Base-by-base conservation (phyloP, 2,797 vertebrate species). In the Fringilla coelebs region DNA sequence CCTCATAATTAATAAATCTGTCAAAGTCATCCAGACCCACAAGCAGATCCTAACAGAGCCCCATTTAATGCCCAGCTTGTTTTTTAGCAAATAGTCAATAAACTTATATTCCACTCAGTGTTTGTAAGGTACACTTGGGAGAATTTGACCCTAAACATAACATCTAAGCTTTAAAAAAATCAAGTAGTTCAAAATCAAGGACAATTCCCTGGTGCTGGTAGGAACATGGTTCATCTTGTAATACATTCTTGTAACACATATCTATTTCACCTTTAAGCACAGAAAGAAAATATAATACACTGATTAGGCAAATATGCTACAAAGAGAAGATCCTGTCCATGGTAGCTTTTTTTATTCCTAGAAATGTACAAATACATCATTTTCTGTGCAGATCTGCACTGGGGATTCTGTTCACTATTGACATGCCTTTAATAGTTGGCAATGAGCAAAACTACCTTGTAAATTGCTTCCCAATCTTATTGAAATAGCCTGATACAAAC, bases 401-500 rank as follows among this genome's bases (percentile, higher is more conserved):
- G 52, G 74, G 71, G 74, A 68, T 74, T 93, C 58, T 92, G 25
- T 70, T 93, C 49, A 6, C 38, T 88, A 54, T 68, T 88, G 66
- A 65, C 74, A 79, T 77, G 32, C 48, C 54, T 89, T 80, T 89
- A 90, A 75, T 79, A 88, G 63, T 31, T 60, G 25, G 13, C 77
- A 93, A 57, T 87, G 74, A 90, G 70, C 40, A 88, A 79, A 94
- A 93, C 75, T 80, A 67, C 83, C 88, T 77, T 92, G 77, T 90
- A 95, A 95, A 93, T 95, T 92, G 70, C 63, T 48, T 91, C 90
- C 71, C 85, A 88, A 78, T 93, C 85, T 91, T 85, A 84, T 49
- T 93, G 85, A 90, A 96, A 92, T 58, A 58, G 77, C 72, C 88
- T 55, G 78, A 88, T 95, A 74, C 74, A 93, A 93, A 96, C 89